phyloP scores from a whole-genome alignment of 2,113 vertebrate genomes.

The Lophochroa leadbeateri region DNA sequence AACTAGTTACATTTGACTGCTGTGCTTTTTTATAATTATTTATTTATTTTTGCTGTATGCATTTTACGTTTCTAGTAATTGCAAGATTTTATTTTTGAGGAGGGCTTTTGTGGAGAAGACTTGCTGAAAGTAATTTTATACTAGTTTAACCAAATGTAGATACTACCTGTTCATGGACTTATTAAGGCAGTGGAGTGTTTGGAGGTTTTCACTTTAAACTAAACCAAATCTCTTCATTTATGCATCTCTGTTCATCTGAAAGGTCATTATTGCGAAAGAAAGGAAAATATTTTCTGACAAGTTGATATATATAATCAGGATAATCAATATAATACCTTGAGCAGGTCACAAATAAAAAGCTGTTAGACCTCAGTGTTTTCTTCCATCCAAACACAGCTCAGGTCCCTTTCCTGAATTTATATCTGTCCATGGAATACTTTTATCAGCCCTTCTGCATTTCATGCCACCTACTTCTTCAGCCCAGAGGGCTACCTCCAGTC shows the following conservation, averaged over 20 bases:
- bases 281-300: background rate
- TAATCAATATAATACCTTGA: background rate
- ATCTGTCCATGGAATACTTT: background rate
- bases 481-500: background rate
- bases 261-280: background rate
- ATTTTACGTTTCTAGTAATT: constrained; percentile 8
- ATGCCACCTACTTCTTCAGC: background rate
- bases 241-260: background rate
- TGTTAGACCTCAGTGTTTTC: background rate
- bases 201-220: background rate
- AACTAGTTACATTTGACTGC: constrained; percentile 52
- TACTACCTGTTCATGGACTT: background rate
- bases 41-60: background rate
- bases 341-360: background rate
- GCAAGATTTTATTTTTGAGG: background rate
- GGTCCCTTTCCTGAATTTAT: background rate
- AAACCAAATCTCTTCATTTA: background rate
- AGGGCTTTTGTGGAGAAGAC: background rate
- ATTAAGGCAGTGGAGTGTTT: background rate
- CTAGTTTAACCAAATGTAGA: background rate
- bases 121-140: background rate
- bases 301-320: background rate
- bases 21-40: background rate
- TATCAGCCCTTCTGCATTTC: background rate
- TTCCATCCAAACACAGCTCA: background rate